Base-by-base conservation (phyloP, 2,888 invertebrate genomes). In the Amphimallon solstitiale region DNA sequence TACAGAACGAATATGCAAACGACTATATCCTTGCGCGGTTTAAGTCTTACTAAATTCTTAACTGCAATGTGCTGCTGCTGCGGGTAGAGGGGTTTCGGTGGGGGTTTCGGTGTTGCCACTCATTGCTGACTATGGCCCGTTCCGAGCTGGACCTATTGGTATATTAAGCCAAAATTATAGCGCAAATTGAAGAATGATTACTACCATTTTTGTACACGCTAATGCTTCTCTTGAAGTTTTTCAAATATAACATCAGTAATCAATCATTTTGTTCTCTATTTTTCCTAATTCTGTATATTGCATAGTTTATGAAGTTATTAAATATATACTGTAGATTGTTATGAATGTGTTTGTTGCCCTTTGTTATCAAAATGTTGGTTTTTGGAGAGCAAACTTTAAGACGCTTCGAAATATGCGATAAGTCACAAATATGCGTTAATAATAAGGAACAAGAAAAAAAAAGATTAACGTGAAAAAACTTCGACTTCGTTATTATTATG, bases 331-430 rank as follows among this genome's bases (percentile, higher is more conserved):
- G 40, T 56, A 56, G 56, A 35, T 14, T 15, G 35, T 56, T 43
- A 40, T 56, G 40, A 56, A 56, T 40, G 40, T 56, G 15, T 40
- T 56, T 40, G 40, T 56, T 23, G 21, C 56, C 40, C 23, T 56
- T 56, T 56, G 56, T 56, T 56, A 38, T 35, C 14, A 40, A 21
- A 40, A 1, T 14, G 40, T 56, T 19, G 7, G 40, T 56, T 21
- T 40, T 21, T 40, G 9, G 40, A 40, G 15, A 35, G 23, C 23
- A 19, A 35, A 23, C 14, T 40, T 56, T 21, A 14, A 52, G 37
- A 40, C 56, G 56, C 56, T 56, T 43, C 23, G 40, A 56, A 23
- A 56, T 40, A 54, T 15, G 21, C 15, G 12, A n/a, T 10, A 7
- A 46, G 17, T 46, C 17, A 46, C 35, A 10, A 35, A 35, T 29